phyloP scores from a whole-genome alignment of 2,113 vertebrate species.

The Taurulus bubalis region DNA sequence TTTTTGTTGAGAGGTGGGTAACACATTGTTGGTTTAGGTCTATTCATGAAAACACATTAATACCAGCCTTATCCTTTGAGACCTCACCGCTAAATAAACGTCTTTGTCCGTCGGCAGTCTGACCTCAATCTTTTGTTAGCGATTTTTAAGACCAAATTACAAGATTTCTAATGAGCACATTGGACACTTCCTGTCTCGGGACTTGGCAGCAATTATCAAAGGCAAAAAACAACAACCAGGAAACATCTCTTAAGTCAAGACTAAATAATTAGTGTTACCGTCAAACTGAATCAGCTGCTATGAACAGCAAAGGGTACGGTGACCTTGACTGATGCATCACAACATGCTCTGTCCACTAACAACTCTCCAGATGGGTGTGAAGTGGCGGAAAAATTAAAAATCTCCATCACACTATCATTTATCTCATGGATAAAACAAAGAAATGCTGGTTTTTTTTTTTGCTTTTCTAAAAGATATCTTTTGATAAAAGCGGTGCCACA shows the following conservation, averaged over 20 bases:
- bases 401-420: conserved; percentile 15
- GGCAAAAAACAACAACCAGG: conserved; percentile 4
- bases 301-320: conserved; percentile 7
- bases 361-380: background rate
- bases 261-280: conserved; percentile 23
- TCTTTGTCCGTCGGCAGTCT: conserved; percentile 3
- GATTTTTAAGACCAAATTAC: conserved; percentile 32
- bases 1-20: background rate
- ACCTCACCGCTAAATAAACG: background rate
- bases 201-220: conserved; percentile 39
- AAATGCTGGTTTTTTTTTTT: background rate
- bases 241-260: conserved; percentile 17
- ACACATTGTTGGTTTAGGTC: background rate
- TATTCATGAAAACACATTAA: background rate
- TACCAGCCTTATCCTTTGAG: background rate
- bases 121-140: conserved; percentile 36
- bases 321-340: too few species aligned
- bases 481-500: conserved; percentile 60
- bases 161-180: conserved; percentile 12
- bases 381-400: conserved; percentile 16
- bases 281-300: conserved; percentile 42
- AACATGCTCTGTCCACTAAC: conserved; percentile 7
- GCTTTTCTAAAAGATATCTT: conserved; percentile 30
- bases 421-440: conserved; percentile 35
- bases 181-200: conserved; percentile 31